Evolutionary conservation across 2,113 vertebrate species (phyloP).

Genomic region (Tupaia tana): DNA sequence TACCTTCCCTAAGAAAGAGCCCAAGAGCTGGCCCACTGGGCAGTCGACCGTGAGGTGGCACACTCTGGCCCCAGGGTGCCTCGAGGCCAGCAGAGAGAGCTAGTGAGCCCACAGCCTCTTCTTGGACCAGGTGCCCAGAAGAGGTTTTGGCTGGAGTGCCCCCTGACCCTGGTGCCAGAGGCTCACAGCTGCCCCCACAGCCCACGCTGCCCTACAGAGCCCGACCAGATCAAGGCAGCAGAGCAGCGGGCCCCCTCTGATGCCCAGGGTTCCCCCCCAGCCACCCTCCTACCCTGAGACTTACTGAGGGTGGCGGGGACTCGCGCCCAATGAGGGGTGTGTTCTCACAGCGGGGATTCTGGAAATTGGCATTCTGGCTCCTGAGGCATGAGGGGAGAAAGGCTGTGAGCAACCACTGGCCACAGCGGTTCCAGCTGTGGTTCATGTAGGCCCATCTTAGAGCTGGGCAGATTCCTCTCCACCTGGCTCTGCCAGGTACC

Average conservation of each 20-base stretch:
- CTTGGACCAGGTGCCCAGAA: accelerated
- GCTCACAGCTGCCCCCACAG: background rate
- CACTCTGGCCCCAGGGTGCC: background rate
- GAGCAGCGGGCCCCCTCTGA: background rate
- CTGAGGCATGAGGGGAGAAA: slow-evolving; percentile 82
- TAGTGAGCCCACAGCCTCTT: background rate
- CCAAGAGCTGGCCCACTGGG: background rate
- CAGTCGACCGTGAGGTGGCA: background rate
- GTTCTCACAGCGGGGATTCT: slow-evolving; percentile 99
- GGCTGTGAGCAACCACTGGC: background rate
- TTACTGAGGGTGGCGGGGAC: slow-evolving; percentile 98
- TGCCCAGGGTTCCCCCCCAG: background rate
- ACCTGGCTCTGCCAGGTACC: background rate
- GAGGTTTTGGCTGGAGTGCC: background rate
- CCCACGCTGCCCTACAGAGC: accelerated
- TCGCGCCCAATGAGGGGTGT: slow-evolving; percentile 98
- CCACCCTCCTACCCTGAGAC: slow-evolving; percentile 76
- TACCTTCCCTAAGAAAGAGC: background rate
- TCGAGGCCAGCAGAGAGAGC: background rate
- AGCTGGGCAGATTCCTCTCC: background rate
- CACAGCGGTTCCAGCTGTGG: accelerated
- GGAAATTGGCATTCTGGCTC: slow-evolving; percentile 99
- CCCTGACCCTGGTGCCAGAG: accelerated
- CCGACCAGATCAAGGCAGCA: accelerated
- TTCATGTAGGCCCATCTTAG: accelerated